These are phyloP conservation scores for Esox lucius DNA, from an alignment of 2,797 vertebrate genomes.

Conservation along the genomic window DNA sequence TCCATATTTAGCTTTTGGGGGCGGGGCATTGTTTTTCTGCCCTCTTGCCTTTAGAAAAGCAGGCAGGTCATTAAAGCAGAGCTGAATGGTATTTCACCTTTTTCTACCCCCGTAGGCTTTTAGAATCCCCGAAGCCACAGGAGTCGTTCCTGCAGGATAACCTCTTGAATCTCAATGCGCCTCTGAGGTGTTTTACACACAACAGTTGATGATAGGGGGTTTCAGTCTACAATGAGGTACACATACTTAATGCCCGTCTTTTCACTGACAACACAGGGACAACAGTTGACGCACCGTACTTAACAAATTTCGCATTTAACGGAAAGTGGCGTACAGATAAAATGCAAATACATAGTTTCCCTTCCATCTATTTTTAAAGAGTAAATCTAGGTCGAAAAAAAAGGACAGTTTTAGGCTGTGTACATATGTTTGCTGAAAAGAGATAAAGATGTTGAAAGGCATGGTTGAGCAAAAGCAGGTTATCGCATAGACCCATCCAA, in stretches of 20 bases:
- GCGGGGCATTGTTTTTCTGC: constrained; percentile 29
- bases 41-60: background rate
- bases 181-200: background rate
- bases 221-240: background rate
- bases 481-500: background rate
- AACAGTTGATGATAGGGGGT: background rate
- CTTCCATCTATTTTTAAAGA: background rate
- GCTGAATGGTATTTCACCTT: constrained; percentile 39
- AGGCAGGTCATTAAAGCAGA: constrained; percentile 49
- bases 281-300: background rate
- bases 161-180: constrained; percentile 58
- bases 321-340: background rate
- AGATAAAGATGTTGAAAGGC: background rate
- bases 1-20: constrained; percentile 16
- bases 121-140: constrained; percentile 7
- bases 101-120: constrained; percentile 47
- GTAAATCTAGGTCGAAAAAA: background rate
- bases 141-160: constrained; percentile 36
- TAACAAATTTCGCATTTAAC: background rate
- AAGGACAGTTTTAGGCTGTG: background rate
- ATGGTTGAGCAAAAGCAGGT: background rate
- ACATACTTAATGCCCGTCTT: background rate
- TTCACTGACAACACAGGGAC: background rate
- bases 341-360: background rate
- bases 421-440: background rate